Evolutionary conservation across 30 jellyfish, hydroid and myxozoan genomes (phyloP).

Genomic region (Hydractinia echinata): DNA sequence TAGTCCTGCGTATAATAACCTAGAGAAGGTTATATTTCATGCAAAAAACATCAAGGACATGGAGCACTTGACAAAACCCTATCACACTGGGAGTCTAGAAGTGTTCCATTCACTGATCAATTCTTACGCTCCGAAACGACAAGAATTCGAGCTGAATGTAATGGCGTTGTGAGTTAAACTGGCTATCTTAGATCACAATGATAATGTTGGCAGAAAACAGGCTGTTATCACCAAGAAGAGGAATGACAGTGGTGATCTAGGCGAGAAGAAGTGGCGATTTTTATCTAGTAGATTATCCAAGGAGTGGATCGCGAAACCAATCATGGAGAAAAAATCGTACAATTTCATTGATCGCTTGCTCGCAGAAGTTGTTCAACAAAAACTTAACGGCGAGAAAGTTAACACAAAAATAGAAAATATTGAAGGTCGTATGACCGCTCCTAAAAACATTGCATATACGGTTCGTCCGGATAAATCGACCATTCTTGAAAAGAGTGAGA

Average conservation of each 20-base stretch:
- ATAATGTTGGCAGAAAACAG: slow-evolving; percentile 5
- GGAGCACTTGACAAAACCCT: slow-evolving; percentile 12
- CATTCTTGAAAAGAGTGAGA: neutral
- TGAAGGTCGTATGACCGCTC: neutral
- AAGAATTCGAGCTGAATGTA: slow-evolving; percentile 4
- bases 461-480: neutral
- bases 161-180: neutral
- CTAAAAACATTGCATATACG: neutral
- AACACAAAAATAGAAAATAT: neutral
- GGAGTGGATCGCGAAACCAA: slow-evolving; percentile 1
- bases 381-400: neutral
- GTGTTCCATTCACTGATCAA: neutral
- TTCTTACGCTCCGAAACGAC: neutral
- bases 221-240: neutral
- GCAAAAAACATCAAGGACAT: neutral
- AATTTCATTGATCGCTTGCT: too few relatives aligned
- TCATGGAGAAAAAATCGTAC: neutral
- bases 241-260: neutral
- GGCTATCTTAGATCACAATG: slow-evolving; percentile 7
- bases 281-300: too few relatives aligned
- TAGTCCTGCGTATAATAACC: neutral
- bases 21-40: neutral
- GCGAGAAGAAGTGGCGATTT: neutral
- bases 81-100: neutral
- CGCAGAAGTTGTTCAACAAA: too few relatives aligned